Base-by-base conservation (phyloP, 2,888 invertebrate genomes). In the Lysandra bellargus region DNA sequence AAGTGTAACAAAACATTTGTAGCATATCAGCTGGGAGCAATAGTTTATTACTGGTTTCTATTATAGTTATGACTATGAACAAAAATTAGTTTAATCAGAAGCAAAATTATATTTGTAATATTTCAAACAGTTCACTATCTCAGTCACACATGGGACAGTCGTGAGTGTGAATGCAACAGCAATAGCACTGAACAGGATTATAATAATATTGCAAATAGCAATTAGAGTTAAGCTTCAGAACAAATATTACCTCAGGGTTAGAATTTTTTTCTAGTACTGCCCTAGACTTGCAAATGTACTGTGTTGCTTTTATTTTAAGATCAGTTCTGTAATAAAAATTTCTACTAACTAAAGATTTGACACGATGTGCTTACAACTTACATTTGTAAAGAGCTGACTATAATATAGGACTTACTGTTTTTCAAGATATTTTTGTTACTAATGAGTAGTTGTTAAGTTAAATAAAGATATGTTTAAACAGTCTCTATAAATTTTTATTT, bases 401-500 rank as follows among this genome's bases (percentile, higher is more conserved):
- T 64, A 23, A 7, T 23, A 64, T 64, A 69, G 12, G 69, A 69
- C 69, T 69, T 69, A 69, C 33, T 37, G 69, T 14, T 69, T 33
- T 69, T 69, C 69, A 84, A 83, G 79, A 79, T 85, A 84, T 84
- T 84, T 83, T 83, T 84, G 81, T 84, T 84, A 84, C 81, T 83
- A 82, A 79, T 81, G 81, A 61, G 37, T 76, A 78, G 80, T 80
- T 80, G 69, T 81, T 80, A 79, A 82, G 49, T 74, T 74, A 74
- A 83, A 82, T 80, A 82, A 80, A 64, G 12, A 79, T 30, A 77
- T 80, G 80, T 81, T 80, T 37, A 60, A 78, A 78, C 61, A 57
- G 33, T 57, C 60, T 57, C 60, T 37, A 74, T 78, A 44, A 57
- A 2, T 80, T 80, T 79, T 80, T 73, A 73, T 78, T 73, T 33